Evolutionary conservation across 2,797 vertebrate species (phyloP), one percentile per base, ranked within the genome.

Genomic region (Apogon hyalosoma): DNA sequence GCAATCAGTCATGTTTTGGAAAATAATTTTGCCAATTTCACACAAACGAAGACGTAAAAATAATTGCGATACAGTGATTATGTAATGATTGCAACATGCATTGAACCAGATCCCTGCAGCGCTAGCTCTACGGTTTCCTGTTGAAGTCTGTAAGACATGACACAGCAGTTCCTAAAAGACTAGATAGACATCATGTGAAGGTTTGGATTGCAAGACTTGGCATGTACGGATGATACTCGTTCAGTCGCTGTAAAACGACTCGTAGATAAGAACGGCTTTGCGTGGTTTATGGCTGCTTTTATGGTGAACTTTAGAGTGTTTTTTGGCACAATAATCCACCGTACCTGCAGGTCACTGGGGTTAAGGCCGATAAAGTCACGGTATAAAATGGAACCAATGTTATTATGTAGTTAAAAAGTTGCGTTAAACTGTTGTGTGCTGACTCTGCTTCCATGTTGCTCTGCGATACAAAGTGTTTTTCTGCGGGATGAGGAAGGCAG

Each of bases 401-500:
- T 3, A 28, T 28, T 28, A 28, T 28, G 3, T 6, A 28, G 24
- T 6, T 6, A 28, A 28, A 28, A 28, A 28, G 24, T 28, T 28
- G 6, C 3, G n/a, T n/a, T 28, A 28, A 28, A 28, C 24, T 28
- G 6, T 28, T 28, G 24, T 28, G 24, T 28, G 24, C 6, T 28
- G 24, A 6, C 16, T 40, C 15, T 52, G 11, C 11, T 0, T 28
- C 24, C 24, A 28, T 28, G 24, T 28, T 28, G 2, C 42, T 53
- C 28, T 40, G 40, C 14, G 33, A 54, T 11, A 58, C 1, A 49
- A 6, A 31, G 47, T 40, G 54, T 14, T 39, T 63, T 43, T 33
- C 58, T 62, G 24, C 41, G 9, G 36, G 55, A 59, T 72, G 64
- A 82, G 57, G 31, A 15, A 71, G 72, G 76, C 63, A 49, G 46